Evolutionary conservation across 2,113 vertebrate genomes (phyloP).

Genomic region (Odocoileus virginianus): DNA sequence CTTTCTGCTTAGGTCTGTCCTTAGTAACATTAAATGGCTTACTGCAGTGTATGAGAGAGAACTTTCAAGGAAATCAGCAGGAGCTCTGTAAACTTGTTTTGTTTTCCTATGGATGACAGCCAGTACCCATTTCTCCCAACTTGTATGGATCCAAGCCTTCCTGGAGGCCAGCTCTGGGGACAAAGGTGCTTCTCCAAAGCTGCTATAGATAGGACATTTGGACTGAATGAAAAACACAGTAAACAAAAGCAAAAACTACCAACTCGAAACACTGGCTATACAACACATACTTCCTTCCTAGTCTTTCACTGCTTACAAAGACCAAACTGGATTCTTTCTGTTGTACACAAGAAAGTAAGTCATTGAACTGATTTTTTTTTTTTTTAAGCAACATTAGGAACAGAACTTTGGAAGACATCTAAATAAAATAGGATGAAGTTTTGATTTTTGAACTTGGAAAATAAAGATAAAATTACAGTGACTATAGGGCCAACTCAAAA

Average conservation of each 20-base stretch:
- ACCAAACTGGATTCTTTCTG: conserved; percentile 43
- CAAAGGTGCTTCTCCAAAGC: conserved; percentile 66
- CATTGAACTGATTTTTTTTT: neutral
- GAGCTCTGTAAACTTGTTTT: conserved; percentile 43
- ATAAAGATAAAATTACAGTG: conserved; percentile 13
- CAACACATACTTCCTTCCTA: conserved; percentile 66
- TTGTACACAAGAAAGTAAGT: conserved; percentile 38
- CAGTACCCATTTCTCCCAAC: conserved; percentile 52
- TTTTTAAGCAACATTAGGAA: neutral
- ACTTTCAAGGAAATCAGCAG: conserved; percentile 59
- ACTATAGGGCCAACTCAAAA: neutral
- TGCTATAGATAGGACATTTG: conserved; percentile 51
- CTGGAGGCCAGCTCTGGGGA: conserved; percentile 60
- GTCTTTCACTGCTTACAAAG: conserved; percentile 60
- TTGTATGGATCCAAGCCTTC: conserved; percentile 35
- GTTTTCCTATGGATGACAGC: conserved; percentile 57
- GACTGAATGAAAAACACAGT: conserved; percentile 59
- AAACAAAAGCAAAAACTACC: conserved; percentile 59
- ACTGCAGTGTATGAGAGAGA: neutral
- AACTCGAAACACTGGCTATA: neutral
- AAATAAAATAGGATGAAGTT: neutral
- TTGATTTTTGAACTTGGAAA: conserved; percentile 10
- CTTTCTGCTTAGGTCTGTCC: conserved; percentile 12
- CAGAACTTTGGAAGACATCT: neutral
- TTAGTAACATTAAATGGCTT: neutral